Evolutionary conservation across 2,797 vertebrate species (phyloP), one percentile per base, ranked within the genome.

Genomic region (Spinibarbus caldwelli): DNA sequence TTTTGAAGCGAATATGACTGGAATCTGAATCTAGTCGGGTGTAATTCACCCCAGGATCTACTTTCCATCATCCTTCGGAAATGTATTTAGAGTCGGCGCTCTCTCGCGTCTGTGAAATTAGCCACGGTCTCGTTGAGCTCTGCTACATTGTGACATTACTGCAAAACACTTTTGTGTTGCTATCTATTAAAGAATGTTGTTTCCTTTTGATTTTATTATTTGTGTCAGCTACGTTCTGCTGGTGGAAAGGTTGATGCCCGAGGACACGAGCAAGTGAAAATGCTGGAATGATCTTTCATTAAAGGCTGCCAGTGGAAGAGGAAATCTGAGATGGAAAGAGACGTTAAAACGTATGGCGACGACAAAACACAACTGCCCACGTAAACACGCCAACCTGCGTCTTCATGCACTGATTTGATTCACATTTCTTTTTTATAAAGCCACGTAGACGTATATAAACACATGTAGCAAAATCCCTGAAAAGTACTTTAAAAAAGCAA

Each of bases 201-300:
- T 87, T 91, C 79, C 88, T 91, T 87, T 93, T 90, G 90, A 93
- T 93, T 92, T 82, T 90, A 90, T 90, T 91, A 89, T 87, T 90
- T 89, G 88, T 91, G 91, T 93, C 92, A 90, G 91, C 91, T 91
- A 80, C 84, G 90, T 92, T 93, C 88, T 94, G 81, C 92, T 92
- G 94, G 90, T 89, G 91, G 91, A 92, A 94, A 92, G 92, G 91
- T 92, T 93, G 90, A 82, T 86, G 93, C 93, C 92, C 5, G 85
- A 36, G 88, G 93, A 90, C 86, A 91, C 85, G 91, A 85, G 71
- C 49, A 34, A 86, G 89, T 87, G 85, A 85, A 90, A 93, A 89
- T 70, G 87, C 87, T 90, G 90, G 89, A 89, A 91, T 91, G 86
- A 93, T 93, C 87, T 92, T 93, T 94, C 89, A 91, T 93, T 92